Evolutionary conservation across 2,888 invertebrate species (phyloP).

Genomic region (Drosophila fungiperda): DNA sequence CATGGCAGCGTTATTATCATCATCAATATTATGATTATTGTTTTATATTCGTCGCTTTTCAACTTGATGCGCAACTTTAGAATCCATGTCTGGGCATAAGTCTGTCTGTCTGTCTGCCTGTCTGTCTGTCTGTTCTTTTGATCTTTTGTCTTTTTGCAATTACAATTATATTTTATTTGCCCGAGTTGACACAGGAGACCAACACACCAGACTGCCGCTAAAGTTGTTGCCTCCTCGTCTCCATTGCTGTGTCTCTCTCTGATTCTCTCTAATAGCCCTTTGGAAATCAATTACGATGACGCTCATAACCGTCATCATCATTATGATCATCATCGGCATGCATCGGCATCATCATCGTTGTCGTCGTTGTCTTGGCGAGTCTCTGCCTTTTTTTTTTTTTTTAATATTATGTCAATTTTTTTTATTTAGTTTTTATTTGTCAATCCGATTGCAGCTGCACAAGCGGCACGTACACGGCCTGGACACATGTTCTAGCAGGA

Average conservation of each 20-base stretch:
- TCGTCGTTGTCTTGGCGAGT: constrained; percentile 5
- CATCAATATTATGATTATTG: constrained; percentile 65
- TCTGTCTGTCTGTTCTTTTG: constrained; percentile 47
- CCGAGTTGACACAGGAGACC: constrained; percentile 68
- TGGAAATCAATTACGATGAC: constrained; percentile 74
- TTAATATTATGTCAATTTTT: constrained; percentile 78
- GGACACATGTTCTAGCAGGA: constrained; percentile 84
- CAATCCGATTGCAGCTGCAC: constrained; percentile 25
- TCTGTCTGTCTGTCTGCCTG: constrained; percentile 19
- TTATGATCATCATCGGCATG: not conserved
- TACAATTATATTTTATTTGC: constrained; percentile 78
- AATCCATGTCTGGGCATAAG: constrained; percentile 9
- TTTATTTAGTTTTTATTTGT: constrained; percentile 68
- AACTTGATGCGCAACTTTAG: constrained; percentile 61
- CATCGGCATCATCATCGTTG: not conserved
- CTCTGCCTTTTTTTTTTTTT: constrained; percentile 19
- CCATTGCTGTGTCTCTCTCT: constrained; percentile 40
- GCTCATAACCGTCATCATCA: constrained; percentile 58
- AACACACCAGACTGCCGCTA: constrained; percentile 29
- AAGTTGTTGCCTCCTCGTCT: constrained; percentile 28
- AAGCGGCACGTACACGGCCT: constrained; percentile 66
- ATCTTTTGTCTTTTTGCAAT: constrained; percentile 74
- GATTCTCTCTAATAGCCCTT: constrained; percentile 61
- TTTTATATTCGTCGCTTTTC: constrained; percentile 52
- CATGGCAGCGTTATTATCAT: constrained; percentile 64